A percentile compares a stretch with the other conserved stretches of the same genome.
These are phyloP conservation scores for Ganaspis brasiliensis DNA, from an alignment of 2,888 invertebrate genomes.

Conservation along the genomic window DNA sequence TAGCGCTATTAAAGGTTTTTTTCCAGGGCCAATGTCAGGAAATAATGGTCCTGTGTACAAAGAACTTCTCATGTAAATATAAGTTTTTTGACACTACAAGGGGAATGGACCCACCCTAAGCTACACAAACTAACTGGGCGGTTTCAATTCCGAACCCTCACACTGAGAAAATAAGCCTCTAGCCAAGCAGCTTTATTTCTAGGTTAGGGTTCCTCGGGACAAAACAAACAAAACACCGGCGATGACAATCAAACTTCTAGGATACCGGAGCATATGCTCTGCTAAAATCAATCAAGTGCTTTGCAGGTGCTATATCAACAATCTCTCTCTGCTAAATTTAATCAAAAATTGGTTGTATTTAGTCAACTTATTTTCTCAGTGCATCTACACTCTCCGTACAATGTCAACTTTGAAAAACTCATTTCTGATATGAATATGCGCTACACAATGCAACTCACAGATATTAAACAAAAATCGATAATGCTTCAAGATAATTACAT, in stretches of 20 bases:
- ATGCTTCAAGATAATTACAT: no score
- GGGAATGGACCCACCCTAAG: conserved; percentile 25
- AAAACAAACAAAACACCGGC: no score
- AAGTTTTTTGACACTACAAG: conserved; percentile 21
- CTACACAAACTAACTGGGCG: conserved; percentile 37
- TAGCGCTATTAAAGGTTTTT: neutral
- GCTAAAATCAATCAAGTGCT: no score
- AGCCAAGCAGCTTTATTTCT: no score
- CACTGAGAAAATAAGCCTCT: no score
- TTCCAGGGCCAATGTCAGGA: conserved; percentile 30
- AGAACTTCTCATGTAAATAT: conserved; percentile 33
- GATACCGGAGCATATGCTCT: no score
- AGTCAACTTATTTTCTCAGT: no score
- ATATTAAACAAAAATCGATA: neutral
- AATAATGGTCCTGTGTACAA: conserved; percentile 27
- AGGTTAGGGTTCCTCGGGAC: no score
- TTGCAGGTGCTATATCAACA: no score
- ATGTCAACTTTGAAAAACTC: conserved; percentile 33
- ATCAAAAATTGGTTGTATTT: no score
- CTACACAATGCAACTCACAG: conserved; percentile 1
- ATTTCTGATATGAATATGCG: conserved; percentile 31
- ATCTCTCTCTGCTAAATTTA: no score
- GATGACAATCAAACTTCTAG: no score
- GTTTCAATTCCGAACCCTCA: conserved; percentile 33
- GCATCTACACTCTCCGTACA: neutral